These are phyloP conservation scores for Luidia sarsii DNA, from an alignment of 53 echinoderm and acorn worm species.

Conservation along the genomic window DNA sequence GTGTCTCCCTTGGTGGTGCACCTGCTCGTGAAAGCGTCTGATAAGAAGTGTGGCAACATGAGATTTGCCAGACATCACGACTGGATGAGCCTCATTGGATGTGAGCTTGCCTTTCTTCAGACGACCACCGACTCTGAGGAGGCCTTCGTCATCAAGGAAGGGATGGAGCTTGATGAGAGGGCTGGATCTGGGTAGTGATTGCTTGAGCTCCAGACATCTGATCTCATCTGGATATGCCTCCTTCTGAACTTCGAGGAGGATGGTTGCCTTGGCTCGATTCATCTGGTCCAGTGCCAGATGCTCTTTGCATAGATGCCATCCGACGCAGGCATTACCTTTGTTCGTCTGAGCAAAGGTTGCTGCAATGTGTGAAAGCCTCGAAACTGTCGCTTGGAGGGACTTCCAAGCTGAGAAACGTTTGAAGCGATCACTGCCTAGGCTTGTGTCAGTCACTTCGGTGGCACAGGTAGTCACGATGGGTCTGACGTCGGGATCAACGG, in stretches of 20 bases:
- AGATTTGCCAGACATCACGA: slow-evolving; percentile 39
- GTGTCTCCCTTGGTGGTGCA: slow-evolving; percentile 56
- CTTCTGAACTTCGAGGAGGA: not conserved
- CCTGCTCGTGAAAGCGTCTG: slow-evolving; percentile 41
- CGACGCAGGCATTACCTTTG: not conserved
- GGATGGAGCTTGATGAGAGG: slow-evolving; percentile 26
- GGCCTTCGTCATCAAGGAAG: slow-evolving; percentile 46
- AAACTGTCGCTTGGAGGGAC: not conserved
- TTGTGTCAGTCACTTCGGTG: not conserved
- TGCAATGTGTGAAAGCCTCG: slow-evolving; percentile 9
- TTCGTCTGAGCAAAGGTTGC: not conserved
- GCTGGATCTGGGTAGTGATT: not conserved
- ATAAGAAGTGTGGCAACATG: slow-evolving; percentile 47
- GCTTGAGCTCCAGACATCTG: not conserved
- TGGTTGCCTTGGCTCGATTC: not conserved
- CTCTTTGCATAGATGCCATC: slow-evolving; percentile 16
- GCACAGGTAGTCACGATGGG: not conserved
- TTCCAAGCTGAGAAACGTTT: slow-evolving; percentile 25
- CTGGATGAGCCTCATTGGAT: slow-evolving; percentile 21
- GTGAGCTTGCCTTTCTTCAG: slow-evolving; percentile 23
- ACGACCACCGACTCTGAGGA: slow-evolving; percentile 49
- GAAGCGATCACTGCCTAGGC: slow-evolving; percentile 8
- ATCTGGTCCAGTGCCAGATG: not conserved
- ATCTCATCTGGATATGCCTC: not conserved
- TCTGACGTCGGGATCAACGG: slow-evolving; percentile 22